Conservation (phyloP, 2,797 vertebrate species). For the Gymnoscopelus braueri region DNA sequence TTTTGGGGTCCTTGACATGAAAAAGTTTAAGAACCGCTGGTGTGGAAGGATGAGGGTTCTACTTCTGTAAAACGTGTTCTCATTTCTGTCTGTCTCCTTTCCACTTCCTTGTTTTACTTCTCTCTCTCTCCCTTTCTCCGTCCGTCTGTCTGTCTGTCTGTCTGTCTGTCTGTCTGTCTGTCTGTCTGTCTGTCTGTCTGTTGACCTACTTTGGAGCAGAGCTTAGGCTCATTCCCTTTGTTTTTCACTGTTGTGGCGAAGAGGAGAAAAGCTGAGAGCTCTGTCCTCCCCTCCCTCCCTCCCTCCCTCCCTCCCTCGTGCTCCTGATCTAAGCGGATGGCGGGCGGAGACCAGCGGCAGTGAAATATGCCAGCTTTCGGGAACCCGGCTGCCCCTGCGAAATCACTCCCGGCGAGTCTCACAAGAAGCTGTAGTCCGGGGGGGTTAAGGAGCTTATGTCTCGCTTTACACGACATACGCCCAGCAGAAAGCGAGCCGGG, state of each 20-base stretch:
- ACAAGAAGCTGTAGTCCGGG: slow-evolving; percentile 62
- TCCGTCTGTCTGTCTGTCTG: background rate
- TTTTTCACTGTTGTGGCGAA: slow-evolving; percentile 66
- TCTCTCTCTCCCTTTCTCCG: background rate
- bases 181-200: slow-evolving; percentile 38
- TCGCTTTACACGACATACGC: slow-evolving; percentile 49
- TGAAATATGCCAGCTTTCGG: slow-evolving; percentile 59
- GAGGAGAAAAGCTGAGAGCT: slow-evolving; percentile 58
- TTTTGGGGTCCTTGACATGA: no score
- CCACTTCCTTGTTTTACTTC: background rate
- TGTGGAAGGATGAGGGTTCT: slow-evolving; percentile 40
- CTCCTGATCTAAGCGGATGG: slow-evolving; percentile 50
- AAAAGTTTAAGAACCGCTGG: background rate
- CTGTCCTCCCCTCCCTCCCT: slow-evolving; percentile 33
- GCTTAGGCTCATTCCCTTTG: slow-evolving; percentile 62
- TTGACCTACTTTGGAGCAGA: slow-evolving; percentile 75
- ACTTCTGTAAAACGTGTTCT: slow-evolving; percentile 41
- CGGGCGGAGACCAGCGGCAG: slow-evolving; percentile 48
- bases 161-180: background rate
- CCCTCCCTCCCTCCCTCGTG: slow-evolving; percentile 35
- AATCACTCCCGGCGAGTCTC: slow-evolving; percentile 63
- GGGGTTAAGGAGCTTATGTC: slow-evolving; percentile 78
- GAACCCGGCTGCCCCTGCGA: slow-evolving; percentile 61
- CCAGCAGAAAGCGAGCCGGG: slow-evolving; percentile 60
- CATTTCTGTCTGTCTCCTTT: slow-evolving; percentile 16